Evolutionary conservation across 2,797 vertebrate genomes (phyloP), one percentile per base, ranked within the genome.

Genomic region (Coendou prehensilis): DNA sequence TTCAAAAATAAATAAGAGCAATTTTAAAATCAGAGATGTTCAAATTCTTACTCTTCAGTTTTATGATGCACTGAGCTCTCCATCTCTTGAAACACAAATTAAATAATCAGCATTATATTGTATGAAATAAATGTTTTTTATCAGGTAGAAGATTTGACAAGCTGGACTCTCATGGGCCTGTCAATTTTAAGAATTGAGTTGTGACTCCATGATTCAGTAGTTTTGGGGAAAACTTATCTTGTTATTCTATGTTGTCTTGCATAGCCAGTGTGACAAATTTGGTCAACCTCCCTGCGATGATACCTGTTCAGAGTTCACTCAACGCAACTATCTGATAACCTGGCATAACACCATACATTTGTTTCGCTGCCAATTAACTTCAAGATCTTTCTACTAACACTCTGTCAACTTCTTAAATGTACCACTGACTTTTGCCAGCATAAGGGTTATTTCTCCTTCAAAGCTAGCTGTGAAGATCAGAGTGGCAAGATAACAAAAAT

Each of bases 311-410:
- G 92, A 80, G 87, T 96, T 97, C 94, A 92, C 61, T 92, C 79
- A 67, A 83, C 75, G 81, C 28, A 86, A 79, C 80, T 56, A 63
- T 73, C 81, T 92, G 89, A 96, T 90, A 93, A 88, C 61, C 92
- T 94, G 89, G 96, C 94, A 91, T 78, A 97, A 83, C 64, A 89
- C 64, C 67, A 76, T 37, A 52, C 81, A 83, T 96, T 95, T 97
- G 96, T 97, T 97, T 97, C 89, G 84, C 82, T 97, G 96, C 89
- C 96, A 96, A 95, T 97, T 97, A 97, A 94, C 67, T 97, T 95
- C 91, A 52, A 96, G 83, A 91, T 97, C 86, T 86, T 96, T 94
- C 50, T 41, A 30, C 91, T 94, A 91, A 97, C 95, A 95, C 91
- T 97, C 80, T 97, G 96, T 97, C 97, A 97, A 30, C 54, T 93